A percentile compares a stretch with the other conserved stretches of the same genome.
These are phyloP conservation scores for Genyomyrus donnyi DNA, from an alignment of 2,113 vertebrate species.

Conservation along the genomic window DNA sequence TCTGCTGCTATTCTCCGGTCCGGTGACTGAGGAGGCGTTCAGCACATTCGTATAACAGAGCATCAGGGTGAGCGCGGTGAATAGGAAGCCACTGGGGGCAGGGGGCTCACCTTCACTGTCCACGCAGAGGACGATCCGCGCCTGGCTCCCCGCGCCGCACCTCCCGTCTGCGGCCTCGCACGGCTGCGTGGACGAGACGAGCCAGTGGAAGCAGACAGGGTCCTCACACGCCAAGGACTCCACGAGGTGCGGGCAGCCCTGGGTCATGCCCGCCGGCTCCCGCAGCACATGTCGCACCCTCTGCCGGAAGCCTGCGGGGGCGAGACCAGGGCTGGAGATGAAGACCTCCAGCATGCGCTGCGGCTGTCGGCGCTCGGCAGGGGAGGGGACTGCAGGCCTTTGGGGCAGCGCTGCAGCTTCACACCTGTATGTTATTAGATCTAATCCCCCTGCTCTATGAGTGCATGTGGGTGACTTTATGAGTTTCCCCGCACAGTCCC, in stretches of 20 bases:
- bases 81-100: too few relatives aligned
- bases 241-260: conserved; percentile 60
- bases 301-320: conserved; percentile 62
- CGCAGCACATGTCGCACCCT: conserved; percentile 60
- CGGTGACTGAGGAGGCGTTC: not conserved
- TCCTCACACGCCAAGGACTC: conserved; percentile 73
- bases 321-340: not conserved
- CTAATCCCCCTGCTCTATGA: not conserved
- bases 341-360: not conserved
- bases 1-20: not conserved
- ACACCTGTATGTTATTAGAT: not conserved
- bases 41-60: not conserved
- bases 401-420: not conserved
- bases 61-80: too few relatives aligned
- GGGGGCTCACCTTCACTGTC: conserved; percentile 55
- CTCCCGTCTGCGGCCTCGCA: conserved; percentile 60
- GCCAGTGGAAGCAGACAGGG: conserved; percentile 62
- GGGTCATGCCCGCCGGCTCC: conserved; percentile 45
- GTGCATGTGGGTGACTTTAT: not conserved
- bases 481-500: not conserved
- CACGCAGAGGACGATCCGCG: conserved; percentile 55
- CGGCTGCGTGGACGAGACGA: conserved; percentile 43
- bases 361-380: too few relatives aligned
- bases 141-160: conserved; percentile 64
- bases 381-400: too few relatives aligned